phyloP scores from a whole-genome alignment of 1,140 invertebrate species.

The Drosophila ambigua region DNA sequence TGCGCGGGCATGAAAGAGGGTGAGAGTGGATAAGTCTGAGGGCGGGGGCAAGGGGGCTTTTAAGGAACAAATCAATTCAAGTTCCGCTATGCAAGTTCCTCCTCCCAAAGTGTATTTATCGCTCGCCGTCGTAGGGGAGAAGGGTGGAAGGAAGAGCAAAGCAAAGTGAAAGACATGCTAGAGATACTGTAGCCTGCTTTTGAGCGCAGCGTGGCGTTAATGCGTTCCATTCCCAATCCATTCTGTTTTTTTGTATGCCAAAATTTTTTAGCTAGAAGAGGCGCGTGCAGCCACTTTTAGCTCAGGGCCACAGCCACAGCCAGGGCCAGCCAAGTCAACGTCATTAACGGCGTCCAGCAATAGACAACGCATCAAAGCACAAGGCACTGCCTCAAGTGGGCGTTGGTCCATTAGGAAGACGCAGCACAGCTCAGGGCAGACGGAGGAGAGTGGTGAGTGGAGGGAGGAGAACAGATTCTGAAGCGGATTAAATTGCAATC shows the following conservation, averaged over 20 bases:
- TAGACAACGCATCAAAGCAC: conserved; percentile 44
- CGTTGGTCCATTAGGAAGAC: conserved; percentile 66
- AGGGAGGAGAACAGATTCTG: neutral
- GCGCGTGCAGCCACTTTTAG: conserved; percentile 67
- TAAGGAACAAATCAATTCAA: neutral
- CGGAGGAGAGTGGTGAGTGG: too few species aligned
- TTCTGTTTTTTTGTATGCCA: neutral
- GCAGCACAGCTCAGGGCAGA: neutral
- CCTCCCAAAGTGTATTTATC: conserved; percentile 9
- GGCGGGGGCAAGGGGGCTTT: too few species aligned
- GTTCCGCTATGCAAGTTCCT: neutral
- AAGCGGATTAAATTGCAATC: neutral
- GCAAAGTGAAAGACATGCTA: conserved; percentile 5
- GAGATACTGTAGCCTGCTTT: conserved; percentile 44
- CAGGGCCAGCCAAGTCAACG: conserved; percentile 48
- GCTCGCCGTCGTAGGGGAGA: neutral
- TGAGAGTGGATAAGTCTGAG: too few species aligned
- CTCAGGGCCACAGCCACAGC: too few species aligned
- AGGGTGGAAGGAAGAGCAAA: too few species aligned
- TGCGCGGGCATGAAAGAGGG: too few species aligned
- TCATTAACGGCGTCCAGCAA: conserved; percentile 47
- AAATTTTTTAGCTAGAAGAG: neutral
- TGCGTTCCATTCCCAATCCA: conserved; percentile 23
- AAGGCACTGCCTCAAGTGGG: conserved; percentile 53
- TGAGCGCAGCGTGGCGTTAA: conserved; percentile 64